Evolutionary conservation across 2,797 vertebrate genomes (phyloP).

Genomic region (Somateria mollissima): DNA sequence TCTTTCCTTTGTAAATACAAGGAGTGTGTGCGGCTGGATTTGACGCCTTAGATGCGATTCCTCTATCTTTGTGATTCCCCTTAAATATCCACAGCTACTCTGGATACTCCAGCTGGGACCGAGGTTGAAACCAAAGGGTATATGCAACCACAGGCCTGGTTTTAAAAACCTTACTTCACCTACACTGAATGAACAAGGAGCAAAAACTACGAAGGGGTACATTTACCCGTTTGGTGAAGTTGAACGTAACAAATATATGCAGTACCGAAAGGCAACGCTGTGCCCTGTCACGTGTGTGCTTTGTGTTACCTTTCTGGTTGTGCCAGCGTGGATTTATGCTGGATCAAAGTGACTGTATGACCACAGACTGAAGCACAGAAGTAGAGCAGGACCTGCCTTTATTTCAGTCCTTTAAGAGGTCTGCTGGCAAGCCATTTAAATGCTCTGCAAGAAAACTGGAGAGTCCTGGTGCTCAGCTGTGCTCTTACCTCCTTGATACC

Average conservation of each 20-base stretch:
- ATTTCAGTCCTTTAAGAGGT: background rate
- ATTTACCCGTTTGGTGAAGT: fast-evolving
- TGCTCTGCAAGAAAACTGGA: background rate
- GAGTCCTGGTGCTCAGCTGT: background rate
- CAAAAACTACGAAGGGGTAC: background rate
- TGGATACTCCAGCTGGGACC: fast-evolving
- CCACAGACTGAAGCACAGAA: background rate
- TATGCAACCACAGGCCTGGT: background rate
- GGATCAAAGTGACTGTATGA: background rate
- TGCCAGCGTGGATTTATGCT: background rate
- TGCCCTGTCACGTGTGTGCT: background rate
- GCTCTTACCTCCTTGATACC: background rate
- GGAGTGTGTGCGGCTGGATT: background rate
- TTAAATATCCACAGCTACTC: background rate
- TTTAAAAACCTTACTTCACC: background rate
- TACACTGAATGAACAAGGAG: background rate
- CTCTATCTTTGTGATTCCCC: background rate
- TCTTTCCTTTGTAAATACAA: fast-evolving
- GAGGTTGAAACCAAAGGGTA: background rate
- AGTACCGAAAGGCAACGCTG: background rate
- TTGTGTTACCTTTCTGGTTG: background rate
- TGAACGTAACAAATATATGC: fast-evolving
- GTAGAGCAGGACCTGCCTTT: background rate
- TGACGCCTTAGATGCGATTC: background rate
- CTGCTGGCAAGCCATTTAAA: background rate